Base-by-base conservation (phyloP, 2,888 invertebrate species). In the Megaustenia siamemsis region DNA sequence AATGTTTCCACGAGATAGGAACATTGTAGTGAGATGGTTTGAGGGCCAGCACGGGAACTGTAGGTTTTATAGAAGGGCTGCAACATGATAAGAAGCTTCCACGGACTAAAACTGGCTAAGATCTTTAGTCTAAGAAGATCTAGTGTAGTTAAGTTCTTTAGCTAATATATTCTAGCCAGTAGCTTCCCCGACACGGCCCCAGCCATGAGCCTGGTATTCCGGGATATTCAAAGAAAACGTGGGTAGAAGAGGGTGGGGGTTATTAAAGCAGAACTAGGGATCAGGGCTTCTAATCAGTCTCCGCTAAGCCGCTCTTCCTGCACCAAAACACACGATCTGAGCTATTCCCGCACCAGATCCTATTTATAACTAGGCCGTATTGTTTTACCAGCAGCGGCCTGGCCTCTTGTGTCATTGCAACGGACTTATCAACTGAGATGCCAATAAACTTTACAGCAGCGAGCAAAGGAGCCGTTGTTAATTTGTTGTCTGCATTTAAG, bases 51-150 rank as follows among this genome's bases (percentile, higher is more conserved):
- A 35, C 32, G 49, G 66, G 76, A 73, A 66, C 45, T 75, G 73
- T 82, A 60, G 82, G 82, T 82, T 82, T 82, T 82, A 82, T 82
- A 82, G 76, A 73, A 86, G 66, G 75, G 84, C 82, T 82, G 85
- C 85, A 85, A 79, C 80, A 83, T 83, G 77, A 77, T 86, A 85
- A 86, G 86, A 81, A 83, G 86, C 78, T 86, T 85, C 78, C 81
- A 66, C 76, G 81, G 85, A 85, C 85, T 85, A 85, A 86, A 86
- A 85, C 82, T 83, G 49, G 86, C 85, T 86, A 86, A 86, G 83
- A 86, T 87, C 86, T 86, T 87, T 86, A 87, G 83, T 84, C 84
- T 86, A 87, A 86, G 86, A 87, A 87, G 86, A 87, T 87, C 86
- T 84, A 77, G 81, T 81, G 80, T 84, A 76, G 86, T 86, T 86